Percentiles rank a stretch among this genome's conserved stretches.
Conservation (phyloP, 2,113 vertebrate genomes). For the Nettapus auritus region DNA sequence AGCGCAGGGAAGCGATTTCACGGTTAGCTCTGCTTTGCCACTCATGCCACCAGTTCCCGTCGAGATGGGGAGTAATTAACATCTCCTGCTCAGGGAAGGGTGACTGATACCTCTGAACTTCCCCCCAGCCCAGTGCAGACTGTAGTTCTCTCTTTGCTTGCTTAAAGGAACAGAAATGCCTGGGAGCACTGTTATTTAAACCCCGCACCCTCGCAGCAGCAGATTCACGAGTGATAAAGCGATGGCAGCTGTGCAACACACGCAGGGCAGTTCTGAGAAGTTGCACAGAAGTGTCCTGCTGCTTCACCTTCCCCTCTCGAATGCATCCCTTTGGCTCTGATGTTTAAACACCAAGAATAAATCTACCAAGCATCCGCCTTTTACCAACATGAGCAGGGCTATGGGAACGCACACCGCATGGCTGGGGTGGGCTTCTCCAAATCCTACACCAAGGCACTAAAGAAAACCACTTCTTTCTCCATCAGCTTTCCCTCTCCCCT, state of each 20-base stretch:
- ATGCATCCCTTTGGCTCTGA: rapidly evolving
- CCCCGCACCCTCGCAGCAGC: neutral
- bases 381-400: neutral
- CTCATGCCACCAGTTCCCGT: neutral
- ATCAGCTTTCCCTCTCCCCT: neutral
- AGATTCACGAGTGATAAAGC: neutral
- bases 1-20: neutral
- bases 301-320: neutral
- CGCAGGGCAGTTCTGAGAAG: neutral
- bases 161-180: neutral
- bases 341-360: neutral
- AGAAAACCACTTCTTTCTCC: neutral
- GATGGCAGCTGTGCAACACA: neutral
- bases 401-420: rapidly evolving
- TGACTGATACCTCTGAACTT: neutral
- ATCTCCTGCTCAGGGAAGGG: neutral
- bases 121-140: neutral
- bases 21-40: neutral
- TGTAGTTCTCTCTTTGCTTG: neutral
- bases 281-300: neutral
- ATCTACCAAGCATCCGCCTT: neutral
- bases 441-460: neutral
- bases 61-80: neutral
- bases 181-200: neutral
- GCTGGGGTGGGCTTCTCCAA: rapidly evolving